These are phyloP conservation scores for Hyperopisus bebe DNA, from an alignment of 2,113 vertebrate species.

Conservation along the genomic window DNA sequence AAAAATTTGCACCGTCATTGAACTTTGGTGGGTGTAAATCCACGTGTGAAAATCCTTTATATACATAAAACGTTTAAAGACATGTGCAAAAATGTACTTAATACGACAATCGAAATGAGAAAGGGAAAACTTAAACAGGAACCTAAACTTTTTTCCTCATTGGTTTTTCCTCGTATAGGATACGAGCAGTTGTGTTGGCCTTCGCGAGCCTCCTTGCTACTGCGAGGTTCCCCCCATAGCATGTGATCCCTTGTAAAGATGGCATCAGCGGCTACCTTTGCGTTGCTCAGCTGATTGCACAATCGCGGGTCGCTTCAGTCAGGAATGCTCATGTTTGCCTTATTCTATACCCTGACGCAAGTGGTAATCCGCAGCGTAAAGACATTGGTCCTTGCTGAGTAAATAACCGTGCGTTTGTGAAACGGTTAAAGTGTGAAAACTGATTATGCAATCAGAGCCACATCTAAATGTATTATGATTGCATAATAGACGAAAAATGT, in stretches of 20 bases:
- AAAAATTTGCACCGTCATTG: slow-evolving; percentile 41
- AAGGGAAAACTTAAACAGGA: not conserved
- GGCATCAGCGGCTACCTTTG: slow-evolving; percentile 22
- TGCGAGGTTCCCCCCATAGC: slow-evolving; percentile 25
- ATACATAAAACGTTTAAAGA: not conserved
- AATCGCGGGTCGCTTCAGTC: slow-evolving; percentile 28
- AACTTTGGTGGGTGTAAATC: slow-evolving; percentile 18
- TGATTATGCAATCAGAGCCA: not conserved
- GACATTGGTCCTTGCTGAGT: not conserved
- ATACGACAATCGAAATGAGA: not conserved
- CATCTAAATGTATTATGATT: not conserved
- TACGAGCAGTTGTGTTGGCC: slow-evolving; percentile 1
- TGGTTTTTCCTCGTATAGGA: not conserved
- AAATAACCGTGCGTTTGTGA: not conserved
- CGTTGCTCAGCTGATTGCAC: slow-evolving; percentile 36
- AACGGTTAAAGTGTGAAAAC: not conserved
- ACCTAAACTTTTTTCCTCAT: not conserved
- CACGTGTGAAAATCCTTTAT: not conserved
- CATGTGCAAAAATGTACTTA: not conserved
- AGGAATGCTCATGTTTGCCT: slow-evolving; percentile 27
- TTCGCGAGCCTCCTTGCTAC: slow-evolving; percentile 12
- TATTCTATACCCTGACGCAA: slow-evolving; percentile 16
- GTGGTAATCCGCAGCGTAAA: slow-evolving; percentile 6
- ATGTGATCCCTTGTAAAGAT: slow-evolving; percentile 30
- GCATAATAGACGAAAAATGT: not conserved